Conservation (phyloP, 2,113 vertebrate species). For the Poeciliopsis turrubarensis region DNA sequence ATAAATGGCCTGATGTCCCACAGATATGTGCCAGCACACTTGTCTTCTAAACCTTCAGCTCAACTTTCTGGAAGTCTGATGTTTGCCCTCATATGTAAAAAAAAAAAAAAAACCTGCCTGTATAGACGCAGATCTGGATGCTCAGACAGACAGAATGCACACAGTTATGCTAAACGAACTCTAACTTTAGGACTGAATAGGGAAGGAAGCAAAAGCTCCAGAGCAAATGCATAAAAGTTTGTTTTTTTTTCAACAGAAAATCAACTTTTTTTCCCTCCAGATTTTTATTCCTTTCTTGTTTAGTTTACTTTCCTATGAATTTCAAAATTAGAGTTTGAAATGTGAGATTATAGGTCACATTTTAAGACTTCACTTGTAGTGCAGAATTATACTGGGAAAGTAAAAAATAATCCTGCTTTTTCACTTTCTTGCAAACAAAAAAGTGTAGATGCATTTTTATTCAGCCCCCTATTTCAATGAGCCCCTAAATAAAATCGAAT, state of each 20-base stretch:
- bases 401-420: background rate
- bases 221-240: background rate
- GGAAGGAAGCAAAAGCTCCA: background rate
- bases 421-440: background rate
- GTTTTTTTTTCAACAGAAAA: background rate
- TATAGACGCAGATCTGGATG: conserved; percentile 12
- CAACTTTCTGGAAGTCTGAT: conserved; percentile 58
- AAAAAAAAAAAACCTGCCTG: conserved; percentile 46
- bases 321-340: background rate
- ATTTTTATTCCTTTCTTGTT: background rate
- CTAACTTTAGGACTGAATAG: conserved; percentile 17
- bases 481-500: no score
- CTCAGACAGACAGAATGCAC: background rate
- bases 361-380: background rate
- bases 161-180: conserved; percentile 6
- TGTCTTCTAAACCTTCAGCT: conserved; percentile 66
- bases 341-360: background rate
- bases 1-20: conserved; percentile 70
- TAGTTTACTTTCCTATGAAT: background rate
- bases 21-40: conserved; percentile 49
- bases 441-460: background rate
- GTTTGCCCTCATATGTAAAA: conserved; percentile 34
- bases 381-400: background rate
- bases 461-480: background rate
- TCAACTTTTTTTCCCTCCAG: background rate